A percentile compares a stretch with the other conserved stretches of the same genome.
Conservation (phyloP, 2,888 invertebrate genomes). For the Cataglyphis rosenhaueri region DNA sequence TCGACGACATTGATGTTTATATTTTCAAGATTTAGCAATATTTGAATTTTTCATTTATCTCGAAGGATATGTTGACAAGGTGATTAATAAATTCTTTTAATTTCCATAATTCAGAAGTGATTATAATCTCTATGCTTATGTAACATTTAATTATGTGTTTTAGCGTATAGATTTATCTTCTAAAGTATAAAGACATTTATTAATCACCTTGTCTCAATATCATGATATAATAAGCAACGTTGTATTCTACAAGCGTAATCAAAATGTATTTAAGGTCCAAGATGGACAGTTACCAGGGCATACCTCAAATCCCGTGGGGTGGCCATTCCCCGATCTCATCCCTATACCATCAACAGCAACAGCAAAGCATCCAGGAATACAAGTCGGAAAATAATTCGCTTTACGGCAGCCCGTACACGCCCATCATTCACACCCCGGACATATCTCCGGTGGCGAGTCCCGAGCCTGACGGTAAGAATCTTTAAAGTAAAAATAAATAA, state of each 20-base stretch:
- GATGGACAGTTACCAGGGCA: conserved; percentile 84
- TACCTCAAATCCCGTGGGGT: conserved; percentile 84
- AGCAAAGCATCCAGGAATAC: conserved; percentile 84
- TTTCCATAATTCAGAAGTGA: neutral
- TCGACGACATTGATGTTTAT: conserved; percentile 7
- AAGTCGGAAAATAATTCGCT: conserved; percentile 85
- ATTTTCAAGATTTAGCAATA: neutral
- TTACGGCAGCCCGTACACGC: conserved; percentile 85
- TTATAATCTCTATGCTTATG: neutral
- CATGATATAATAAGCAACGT: neutral
- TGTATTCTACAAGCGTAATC: neutral
- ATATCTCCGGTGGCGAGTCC: conserved; percentile 94
- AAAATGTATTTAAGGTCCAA: conserved; percentile 79
- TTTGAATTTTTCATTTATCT: neutral
- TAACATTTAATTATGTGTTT: neutral
- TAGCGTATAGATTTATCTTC: too few relatives aligned
- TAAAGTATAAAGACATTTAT: neutral
- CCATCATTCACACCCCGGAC: conserved; percentile 91
- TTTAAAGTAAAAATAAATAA: neutral
- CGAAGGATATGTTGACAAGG: neutral
- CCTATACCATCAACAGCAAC: conserved; percentile 85
- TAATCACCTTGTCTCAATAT: neutral
- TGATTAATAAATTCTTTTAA: neutral
- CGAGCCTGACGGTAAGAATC: conserved; percentile 89
- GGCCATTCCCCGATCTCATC: conserved; percentile 85